Evolutionary conservation across 2,888 invertebrate genomes (phyloP).

Genomic region (Steinernema hermaphroditum): DNA sequence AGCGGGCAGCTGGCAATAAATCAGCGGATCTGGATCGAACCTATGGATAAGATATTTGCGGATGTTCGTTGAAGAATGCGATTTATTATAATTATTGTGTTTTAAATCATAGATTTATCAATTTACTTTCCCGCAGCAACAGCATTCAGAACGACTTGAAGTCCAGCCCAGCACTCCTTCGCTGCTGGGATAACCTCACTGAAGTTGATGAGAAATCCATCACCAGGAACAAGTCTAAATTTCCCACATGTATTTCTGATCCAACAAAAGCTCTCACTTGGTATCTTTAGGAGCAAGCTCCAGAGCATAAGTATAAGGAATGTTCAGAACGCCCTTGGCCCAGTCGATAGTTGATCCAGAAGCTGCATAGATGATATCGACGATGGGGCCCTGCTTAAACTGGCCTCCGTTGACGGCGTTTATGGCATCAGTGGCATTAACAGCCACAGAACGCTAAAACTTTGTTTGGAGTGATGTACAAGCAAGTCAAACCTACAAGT

Average conservation of each 20-base stretch:
- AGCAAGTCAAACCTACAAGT: not conserved
- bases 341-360: conserved; percentile 36
- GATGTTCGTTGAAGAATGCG: no score
- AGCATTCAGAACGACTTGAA: conserved; percentile 32
- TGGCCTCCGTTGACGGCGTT: conserved; percentile 28
- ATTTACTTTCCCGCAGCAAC: conserved; percentile 8
- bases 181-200: conserved; percentile 37
- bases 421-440: conserved; percentile 28
- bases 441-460: conserved; percentile 11
- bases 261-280: not conserved
- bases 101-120: not conserved
- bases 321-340: conserved; percentile 33
- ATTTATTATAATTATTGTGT: no score
- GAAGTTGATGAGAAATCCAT: conserved; percentile 37
- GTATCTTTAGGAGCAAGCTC: conserved; percentile 35
- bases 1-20: no score
- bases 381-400: conserved; percentile 32
- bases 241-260: not conserved
- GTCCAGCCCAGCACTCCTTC: conserved; percentile 36
- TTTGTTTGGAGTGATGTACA: no score
- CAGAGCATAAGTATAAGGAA: conserved; percentile 36
- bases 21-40: no score
- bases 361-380: conserved; percentile 35
- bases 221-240: not conserved
- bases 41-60: no score